phyloP scores from a whole-genome alignment of 2,113 vertebrate genomes.

The Eclectus roratus region DNA sequence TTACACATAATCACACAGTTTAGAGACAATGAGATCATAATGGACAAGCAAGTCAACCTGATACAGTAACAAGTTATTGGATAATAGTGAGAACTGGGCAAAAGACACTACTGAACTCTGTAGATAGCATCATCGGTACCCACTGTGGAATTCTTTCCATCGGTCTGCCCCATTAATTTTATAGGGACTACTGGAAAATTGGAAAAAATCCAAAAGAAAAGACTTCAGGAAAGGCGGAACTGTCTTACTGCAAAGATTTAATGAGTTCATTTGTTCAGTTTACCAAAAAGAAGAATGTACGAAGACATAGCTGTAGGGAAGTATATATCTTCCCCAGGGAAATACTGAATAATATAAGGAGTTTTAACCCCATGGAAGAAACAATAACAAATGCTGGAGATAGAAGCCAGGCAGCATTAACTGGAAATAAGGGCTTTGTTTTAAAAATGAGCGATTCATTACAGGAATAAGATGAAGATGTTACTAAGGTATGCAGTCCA shows the following conservation, averaged over 20 bases:
- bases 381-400: neutral
- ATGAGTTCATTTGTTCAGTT: neutral
- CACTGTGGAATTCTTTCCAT: neutral
- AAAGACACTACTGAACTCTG: neutral
- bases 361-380: neutral
- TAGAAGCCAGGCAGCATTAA: neutral
- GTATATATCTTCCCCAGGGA: neutral
- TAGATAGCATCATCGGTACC: neutral
- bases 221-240: neutral
- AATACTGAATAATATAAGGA: neutral
- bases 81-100: neutral
- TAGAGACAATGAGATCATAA: neutral
- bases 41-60: neutral
- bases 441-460: neutral
- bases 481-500: neutral
- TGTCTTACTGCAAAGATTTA: neutral
- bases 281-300: neutral
- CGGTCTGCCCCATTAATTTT: neutral
- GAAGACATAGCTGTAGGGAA: neutral
- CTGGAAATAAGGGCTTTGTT: neutral
- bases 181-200: neutral
- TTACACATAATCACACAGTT: neutral
- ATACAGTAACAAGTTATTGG: neutral
- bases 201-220: neutral
- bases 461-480: neutral